Conservation (phyloP, 2,113 vertebrate species). For the Macquaria australasica region DNA sequence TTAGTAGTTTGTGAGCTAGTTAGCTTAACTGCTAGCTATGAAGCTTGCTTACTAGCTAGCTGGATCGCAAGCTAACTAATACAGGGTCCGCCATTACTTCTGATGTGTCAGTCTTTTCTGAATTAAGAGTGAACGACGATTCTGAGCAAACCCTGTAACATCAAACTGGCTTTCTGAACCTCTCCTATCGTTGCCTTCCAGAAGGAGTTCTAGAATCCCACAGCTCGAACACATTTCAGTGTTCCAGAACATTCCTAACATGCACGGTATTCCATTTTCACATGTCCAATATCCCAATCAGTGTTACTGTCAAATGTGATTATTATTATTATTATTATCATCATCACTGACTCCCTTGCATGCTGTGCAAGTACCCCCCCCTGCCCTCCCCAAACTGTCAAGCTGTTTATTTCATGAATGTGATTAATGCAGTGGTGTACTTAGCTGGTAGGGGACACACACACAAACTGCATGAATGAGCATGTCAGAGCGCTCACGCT, state of each 20-base stretch:
- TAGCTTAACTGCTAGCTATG: neutral
- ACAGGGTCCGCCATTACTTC: neutral
- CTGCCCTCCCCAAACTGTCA: too few relatives aligned
- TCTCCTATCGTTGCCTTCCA: neutral
- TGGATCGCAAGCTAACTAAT: neutral
- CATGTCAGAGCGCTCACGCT: constrained; percentile 54
- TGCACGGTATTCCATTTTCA: neutral
- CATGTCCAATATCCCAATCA: neutral
- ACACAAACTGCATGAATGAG: constrained; percentile 59
- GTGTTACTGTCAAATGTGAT: neutral
- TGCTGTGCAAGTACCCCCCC: too few relatives aligned
- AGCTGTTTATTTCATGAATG: constrained; percentile 61
- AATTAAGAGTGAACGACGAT: neutral
- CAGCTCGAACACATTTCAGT: neutral
- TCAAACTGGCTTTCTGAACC: neutral
- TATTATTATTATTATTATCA: neutral
- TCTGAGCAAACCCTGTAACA: neutral
- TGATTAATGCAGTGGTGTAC: constrained; percentile 58
- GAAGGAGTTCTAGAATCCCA: neutral
- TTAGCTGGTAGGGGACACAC: constrained; percentile 40
- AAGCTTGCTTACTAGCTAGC: neutral
- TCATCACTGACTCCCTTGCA: too few relatives aligned
- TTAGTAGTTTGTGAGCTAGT: neutral
- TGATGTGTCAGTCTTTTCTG: neutral
- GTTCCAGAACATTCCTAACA: neutral